Conservation (phyloP, 2,888 invertebrate species). For the Brachyopa scutellaris region DNA sequence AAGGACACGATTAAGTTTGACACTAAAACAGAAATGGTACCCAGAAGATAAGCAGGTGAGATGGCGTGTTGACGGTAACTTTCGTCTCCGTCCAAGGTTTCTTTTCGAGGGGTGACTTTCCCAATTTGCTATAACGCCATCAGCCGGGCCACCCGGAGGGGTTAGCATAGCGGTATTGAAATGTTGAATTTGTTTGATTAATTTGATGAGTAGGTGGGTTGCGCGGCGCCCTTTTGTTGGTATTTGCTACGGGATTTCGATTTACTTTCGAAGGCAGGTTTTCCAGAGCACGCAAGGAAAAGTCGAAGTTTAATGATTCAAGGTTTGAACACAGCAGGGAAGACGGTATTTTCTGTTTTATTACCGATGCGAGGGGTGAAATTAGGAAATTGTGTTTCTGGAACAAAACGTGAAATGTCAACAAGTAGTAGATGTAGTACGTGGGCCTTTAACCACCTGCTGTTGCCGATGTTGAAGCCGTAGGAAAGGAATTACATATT, state of each 20-base stretch:
- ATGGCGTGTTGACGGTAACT: conserved; percentile 46
- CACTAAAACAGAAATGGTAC: conserved; percentile 42
- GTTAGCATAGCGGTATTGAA: conserved; percentile 36
- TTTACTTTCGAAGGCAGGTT: conserved; percentile 29
- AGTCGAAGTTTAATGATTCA: conserved; percentile 53
- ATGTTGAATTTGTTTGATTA: conserved; percentile 68
- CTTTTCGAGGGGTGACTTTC: background rate
- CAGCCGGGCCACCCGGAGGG: background rate
- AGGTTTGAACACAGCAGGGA: conserved; percentile 32
- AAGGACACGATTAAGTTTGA: conserved; percentile 56
- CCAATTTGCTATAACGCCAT: too few species aligned
- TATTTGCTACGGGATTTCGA: conserved; percentile 28
- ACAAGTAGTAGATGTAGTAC: conserved; percentile 44
- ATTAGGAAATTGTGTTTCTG: conserved; percentile 55
- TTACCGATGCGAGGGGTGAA: conserved; percentile 34
- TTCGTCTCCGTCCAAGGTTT: background rate
- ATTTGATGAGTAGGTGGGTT: conserved; percentile 29
- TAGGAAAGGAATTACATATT: conserved; percentile 28
- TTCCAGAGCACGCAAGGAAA: conserved; percentile 46
- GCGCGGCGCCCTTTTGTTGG: conserved; percentile 51
- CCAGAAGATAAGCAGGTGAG: conserved; percentile 39
- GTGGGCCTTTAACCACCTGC: too few species aligned
- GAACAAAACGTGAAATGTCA: conserved; percentile 53
- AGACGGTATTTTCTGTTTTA: conserved; percentile 27
- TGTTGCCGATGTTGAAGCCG: too few species aligned